Evolutionary conservation across 2,888 invertebrate genomes (phyloP).

Genomic region (Strigamia maritima): DNA sequence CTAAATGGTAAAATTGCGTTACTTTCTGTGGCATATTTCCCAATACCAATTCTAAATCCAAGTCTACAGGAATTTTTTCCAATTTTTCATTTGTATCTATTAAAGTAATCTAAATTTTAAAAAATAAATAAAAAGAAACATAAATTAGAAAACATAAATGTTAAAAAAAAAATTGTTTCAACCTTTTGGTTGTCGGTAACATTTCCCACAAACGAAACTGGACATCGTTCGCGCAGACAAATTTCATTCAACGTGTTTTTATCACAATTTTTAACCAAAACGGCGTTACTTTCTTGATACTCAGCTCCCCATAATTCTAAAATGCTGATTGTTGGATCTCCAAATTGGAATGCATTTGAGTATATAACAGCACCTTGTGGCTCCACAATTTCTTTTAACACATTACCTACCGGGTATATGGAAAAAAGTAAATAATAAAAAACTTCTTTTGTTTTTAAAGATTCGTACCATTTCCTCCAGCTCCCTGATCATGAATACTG

Average conservation of each 20-base stretch:
- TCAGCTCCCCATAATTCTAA: constrained; percentile 98
- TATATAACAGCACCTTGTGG: constrained; percentile 90
- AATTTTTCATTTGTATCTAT: constrained; percentile 59
- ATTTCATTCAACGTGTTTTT: constrained; percentile 65
- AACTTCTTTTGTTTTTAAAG: background rate
- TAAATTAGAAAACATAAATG: background rate
- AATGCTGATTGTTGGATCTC: constrained; percentile 89
- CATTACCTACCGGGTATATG: no score
- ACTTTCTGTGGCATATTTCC: constrained; percentile 81
- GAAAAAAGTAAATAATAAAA: constrained; percentile 40
- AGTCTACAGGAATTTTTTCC: constrained; percentile 71
- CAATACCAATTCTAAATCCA: constrained; percentile 82
- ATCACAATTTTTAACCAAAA: constrained; percentile 70
- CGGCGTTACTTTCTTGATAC: constrained; percentile 93
- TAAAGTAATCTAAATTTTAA: constrained; percentile 59
- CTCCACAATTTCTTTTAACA: constrained; percentile 92
- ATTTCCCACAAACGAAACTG: constrained; percentile 86
- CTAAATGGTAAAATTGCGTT: background rate
- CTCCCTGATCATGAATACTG: constrained; percentile 98
- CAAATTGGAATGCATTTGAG: constrained; percentile 79
- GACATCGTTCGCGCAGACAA: constrained; percentile 83
- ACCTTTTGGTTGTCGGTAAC: constrained; percentile 81
- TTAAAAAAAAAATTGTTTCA: constrained; percentile 42
- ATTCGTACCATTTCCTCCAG: constrained; percentile 67
- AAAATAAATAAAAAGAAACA: background rate